These are phyloP conservation scores for Rotaria sp. DNA, from an alignment of 2,888 invertebrate genomes.

Conservation along the genomic window DNA sequence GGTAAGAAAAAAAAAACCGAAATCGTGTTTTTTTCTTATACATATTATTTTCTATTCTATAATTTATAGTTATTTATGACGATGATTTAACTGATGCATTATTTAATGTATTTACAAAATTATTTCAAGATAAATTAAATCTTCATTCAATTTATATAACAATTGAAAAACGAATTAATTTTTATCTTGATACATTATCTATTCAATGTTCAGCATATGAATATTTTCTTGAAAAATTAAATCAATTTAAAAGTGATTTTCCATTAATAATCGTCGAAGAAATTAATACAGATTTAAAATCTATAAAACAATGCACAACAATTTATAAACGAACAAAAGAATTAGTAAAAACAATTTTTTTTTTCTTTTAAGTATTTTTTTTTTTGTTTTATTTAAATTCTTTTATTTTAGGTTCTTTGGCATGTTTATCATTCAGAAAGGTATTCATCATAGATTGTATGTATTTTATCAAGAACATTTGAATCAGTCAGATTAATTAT, in stretches of 20 bases:
- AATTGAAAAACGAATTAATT: conserved; percentile 24
- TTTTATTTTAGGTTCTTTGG: conserved; percentile 4
- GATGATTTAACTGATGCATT: conserved; percentile 23
- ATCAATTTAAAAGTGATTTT: background rate
- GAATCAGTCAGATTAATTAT: background rate
- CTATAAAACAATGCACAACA: background rate
- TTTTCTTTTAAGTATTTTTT: background rate
- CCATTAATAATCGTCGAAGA: background rate
- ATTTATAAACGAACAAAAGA: background rate
- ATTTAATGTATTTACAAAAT: background rate
- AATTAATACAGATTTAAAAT: background rate
- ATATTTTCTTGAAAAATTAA: background rate
- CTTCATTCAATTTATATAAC: conserved; percentile 22
- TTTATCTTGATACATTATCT: background rate
- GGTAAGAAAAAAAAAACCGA: background rate
- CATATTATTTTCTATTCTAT: background rate
- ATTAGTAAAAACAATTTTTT: background rate
- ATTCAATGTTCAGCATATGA: background rate
- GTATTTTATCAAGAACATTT: background rate
- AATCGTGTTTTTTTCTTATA: background rate
- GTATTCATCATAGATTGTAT: background rate
- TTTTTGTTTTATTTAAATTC: too few species aligned
- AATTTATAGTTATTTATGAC: background rate
- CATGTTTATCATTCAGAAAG: conserved; percentile 13
- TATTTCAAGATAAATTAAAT: background rate